A percentile compares a stretch with the other conserved stretches of the same genome.
Evolutionary conservation across 2,797 vertebrate species (phyloP).

Genomic region (Hippoglossus hippoglossus): DNA sequence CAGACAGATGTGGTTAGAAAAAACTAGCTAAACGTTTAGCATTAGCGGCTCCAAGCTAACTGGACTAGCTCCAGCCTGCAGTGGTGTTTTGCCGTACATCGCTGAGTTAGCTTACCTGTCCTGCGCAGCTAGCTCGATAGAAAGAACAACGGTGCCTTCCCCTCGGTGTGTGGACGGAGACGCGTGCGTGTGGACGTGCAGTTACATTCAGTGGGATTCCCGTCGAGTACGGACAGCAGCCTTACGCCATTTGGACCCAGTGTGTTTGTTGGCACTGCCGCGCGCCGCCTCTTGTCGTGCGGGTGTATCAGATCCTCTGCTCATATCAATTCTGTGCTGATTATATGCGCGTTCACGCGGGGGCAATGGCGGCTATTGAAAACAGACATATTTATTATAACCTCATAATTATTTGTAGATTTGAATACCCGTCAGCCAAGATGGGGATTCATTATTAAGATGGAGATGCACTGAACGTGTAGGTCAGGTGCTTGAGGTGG

Average conservation of each 20-base stretch:
- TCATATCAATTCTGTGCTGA: neutral
- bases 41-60: constrained; percentile 5
- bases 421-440: neutral
- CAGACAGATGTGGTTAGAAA: neutral
- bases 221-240: neutral
- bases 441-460: neutral
- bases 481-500: too few relatives aligned
- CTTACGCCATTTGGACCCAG: constrained; percentile 50
- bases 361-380: neutral
- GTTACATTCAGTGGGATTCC: constrained; percentile 23
- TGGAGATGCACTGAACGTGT: neutral
- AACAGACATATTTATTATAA: neutral
- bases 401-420: neutral
- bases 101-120: constrained; percentile 34
- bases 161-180: neutral
- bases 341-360: neutral
- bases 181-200: neutral
- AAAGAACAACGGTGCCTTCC: constrained; percentile 3
- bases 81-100: too few relatives aligned
- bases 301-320: constrained; percentile 1
- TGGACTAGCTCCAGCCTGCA: neutral
- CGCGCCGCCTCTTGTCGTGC: constrained; percentile 9
- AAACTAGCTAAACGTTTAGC: constrained; percentile 25
- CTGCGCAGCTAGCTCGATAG: constrained; percentile 30
- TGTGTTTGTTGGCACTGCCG: constrained; percentile 1